Percentiles rank a stretch among this genome's conserved stretches.
Evolutionary conservation across 2,113 vertebrate genomes (phyloP).

Genomic region (Panthera tigris): DNA sequence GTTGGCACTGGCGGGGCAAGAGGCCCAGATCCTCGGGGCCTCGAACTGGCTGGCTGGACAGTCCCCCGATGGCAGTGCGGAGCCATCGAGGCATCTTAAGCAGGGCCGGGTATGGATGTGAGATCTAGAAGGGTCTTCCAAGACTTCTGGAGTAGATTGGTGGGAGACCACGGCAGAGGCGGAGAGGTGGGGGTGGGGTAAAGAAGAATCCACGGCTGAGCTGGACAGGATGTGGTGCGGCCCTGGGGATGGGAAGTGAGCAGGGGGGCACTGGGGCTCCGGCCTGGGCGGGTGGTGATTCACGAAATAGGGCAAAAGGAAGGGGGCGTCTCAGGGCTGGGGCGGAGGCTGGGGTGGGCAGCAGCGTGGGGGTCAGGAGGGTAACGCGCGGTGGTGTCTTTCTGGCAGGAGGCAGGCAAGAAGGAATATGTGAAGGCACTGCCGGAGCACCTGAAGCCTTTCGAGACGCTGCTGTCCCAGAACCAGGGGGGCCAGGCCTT

Average conservation of each 20-base stretch:
- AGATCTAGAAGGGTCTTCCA: background rate
- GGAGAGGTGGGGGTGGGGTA: background rate
- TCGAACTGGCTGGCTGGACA: background rate
- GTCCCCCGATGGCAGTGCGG: background rate
- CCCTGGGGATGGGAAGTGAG: background rate
- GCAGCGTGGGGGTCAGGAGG: constrained; percentile 53
- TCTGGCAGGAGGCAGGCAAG: constrained; percentile 59
- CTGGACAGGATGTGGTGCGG: background rate
- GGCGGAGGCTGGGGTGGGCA: accelerated
- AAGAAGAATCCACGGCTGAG: background rate
- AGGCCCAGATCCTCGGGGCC: background rate
- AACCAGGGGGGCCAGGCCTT: constrained; percentile 83
- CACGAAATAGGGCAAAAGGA: background rate
- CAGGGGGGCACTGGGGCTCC: background rate
- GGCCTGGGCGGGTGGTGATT: no score
- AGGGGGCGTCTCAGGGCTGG: accelerated
- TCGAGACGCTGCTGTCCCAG: constrained; percentile 83
- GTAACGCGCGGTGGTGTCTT: accelerated
- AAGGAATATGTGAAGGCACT: constrained; percentile 82
- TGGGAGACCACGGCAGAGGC: background rate
- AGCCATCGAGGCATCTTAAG: background rate
- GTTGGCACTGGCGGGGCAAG: background rate
- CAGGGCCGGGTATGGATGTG: background rate
- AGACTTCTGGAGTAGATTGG: background rate
- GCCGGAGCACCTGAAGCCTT: constrained; percentile 80